These are phyloP conservation scores for Micromussa lordhowensis DNA, from an alignment of 92 coral and sea anemone species.

Conservation along the genomic window DNA sequence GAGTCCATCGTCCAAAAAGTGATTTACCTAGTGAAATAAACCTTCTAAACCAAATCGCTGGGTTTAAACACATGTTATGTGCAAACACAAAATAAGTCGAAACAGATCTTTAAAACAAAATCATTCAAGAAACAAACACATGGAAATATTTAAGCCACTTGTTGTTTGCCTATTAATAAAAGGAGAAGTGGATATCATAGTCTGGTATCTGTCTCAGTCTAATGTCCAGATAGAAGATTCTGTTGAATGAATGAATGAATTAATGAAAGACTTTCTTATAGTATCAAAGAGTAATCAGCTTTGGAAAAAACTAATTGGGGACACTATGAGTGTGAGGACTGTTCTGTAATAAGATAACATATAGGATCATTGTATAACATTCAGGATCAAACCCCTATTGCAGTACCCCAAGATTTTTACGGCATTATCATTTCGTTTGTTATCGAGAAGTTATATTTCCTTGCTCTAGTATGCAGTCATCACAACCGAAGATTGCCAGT, in stretches of 20 bases:
- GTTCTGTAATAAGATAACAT: no score
- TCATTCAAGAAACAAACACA: not conserved
- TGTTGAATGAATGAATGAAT: no score
- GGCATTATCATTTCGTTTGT: not conserved
- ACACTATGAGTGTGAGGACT: no score
- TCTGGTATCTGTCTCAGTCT: not conserved
- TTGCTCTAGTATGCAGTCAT: not conserved
- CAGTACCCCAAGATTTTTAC: not conserved
- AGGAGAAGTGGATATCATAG: not conserved
- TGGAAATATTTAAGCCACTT: not conserved
- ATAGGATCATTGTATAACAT: no score
- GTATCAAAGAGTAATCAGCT: no score
- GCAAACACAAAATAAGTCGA: not conserved
- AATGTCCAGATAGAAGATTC: not conserved
- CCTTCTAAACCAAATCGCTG: not conserved
- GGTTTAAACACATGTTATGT: not conserved
- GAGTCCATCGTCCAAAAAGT: not conserved
- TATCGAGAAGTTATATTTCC: not conserved
- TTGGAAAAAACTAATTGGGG: no score
- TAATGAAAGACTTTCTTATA: no score
- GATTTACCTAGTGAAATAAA: not conserved
- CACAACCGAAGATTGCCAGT: not conserved
- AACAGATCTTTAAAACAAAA: not conserved
- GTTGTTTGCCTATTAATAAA: not conserved
- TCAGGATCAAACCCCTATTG: not conserved